Percentiles rank a stretch among this genome's conserved stretches.
These are phyloP conservation scores for Lymantria dispar DNA, from an alignment of 2,888 invertebrate species.

Conservation along the genomic window DNA sequence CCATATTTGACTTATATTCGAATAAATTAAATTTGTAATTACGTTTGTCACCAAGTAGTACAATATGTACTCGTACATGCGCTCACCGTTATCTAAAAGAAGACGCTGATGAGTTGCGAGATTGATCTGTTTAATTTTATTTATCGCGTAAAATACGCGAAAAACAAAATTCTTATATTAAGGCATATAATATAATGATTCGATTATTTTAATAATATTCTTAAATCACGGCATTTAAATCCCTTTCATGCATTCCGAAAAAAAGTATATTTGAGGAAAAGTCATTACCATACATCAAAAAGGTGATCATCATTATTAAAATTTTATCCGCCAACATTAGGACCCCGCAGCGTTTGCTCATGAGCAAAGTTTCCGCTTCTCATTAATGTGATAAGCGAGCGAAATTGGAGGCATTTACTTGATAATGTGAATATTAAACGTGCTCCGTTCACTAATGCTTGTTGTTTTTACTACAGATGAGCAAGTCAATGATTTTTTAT, in stretches of 20 bases:
- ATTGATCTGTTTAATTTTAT: no score
- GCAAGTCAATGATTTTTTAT: no score
- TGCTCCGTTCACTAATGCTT: constrained; percentile 10
- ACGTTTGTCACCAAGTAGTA: no score
- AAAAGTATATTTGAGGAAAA: not conserved
- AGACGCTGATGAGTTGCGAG: no score
- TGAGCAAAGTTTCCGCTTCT: constrained; percentile 33
- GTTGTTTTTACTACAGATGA: not conserved
- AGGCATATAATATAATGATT: no score
- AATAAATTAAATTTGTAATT: no score
- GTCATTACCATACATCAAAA: constrained; percentile 23
- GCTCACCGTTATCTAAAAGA: no score
- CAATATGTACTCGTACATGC: no score
- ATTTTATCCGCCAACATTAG: constrained; percentile 25
- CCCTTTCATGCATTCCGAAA: not conserved
- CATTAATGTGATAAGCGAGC: constrained; percentile 34
- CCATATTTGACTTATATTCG: no score
- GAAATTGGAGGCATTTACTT: constrained; percentile 33
- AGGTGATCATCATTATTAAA: constrained; percentile 14
- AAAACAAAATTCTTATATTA: no score
- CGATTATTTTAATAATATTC: no score
- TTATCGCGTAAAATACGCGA: no score
- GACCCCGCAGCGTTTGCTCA: constrained; percentile 22
- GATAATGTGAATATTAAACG: constrained; percentile 35
- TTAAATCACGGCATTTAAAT: not conserved